Conservation (phyloP, 2,113 vertebrate genomes). For the Daboia siamensis region DNA sequence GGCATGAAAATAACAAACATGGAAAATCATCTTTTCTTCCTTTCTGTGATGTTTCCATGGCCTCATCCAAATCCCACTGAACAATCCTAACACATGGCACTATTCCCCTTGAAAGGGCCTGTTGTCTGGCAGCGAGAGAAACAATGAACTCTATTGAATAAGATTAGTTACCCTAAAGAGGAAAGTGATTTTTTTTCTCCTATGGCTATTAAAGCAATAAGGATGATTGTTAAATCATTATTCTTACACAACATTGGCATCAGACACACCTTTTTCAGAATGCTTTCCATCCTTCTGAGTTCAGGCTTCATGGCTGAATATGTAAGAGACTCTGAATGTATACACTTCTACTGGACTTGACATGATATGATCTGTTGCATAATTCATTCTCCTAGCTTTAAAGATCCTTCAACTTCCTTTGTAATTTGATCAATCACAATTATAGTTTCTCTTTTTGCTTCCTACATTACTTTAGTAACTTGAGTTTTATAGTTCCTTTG, state of each 20-base stretch:
- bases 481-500: slow-evolving; percentile 2
- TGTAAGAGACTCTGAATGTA: slow-evolving; percentile 25
- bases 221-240: slow-evolving; percentile 61
- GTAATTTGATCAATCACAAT: slow-evolving; percentile 59
- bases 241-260: slow-evolving; percentile 67
- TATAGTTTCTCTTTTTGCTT: slow-evolving; percentile 25
- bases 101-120: slow-evolving; percentile 63
- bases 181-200: slow-evolving; percentile 25
- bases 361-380: slow-evolving; percentile 51
- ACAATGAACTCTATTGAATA: slow-evolving; percentile 71
- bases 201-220: slow-evolving; percentile 61
- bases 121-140: slow-evolving; percentile 59
- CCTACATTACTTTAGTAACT: not conserved
- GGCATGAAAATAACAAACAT: slow-evolving; percentile 19
- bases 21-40: slow-evolving; percentile 41
- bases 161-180: slow-evolving; percentile 72
- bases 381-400: slow-evolving; percentile 66
- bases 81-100: slow-evolving; percentile 40
- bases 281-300: slow-evolving; percentile 55
- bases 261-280: slow-evolving; percentile 71
- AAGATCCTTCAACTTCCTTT: slow-evolving; percentile 50
- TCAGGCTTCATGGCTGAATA: slow-evolving; percentile 44
- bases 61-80: slow-evolving; percentile 58
- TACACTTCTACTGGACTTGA: slow-evolving; percentile 56
- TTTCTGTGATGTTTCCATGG: slow-evolving; percentile 38